Base-by-base conservation (phyloP, 2,797 vertebrate genomes). In the Smutsia temminckii region DNA sequence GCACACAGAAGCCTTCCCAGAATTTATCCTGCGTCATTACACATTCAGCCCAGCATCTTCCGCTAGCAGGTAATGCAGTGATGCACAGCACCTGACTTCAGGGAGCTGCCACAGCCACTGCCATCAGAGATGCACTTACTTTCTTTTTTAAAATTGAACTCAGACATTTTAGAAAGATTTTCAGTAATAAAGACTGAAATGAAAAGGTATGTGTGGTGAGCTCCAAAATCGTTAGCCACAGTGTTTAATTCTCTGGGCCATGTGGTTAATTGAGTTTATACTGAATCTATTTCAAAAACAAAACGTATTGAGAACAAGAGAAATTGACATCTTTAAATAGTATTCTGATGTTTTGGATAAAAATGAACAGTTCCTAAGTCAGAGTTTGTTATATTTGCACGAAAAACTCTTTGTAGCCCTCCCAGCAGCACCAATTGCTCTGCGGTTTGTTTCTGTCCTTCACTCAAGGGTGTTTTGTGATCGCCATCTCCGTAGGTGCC, bases 111-210 rank as follows among this genome's bases (percentile, higher is more conserved):
- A 32, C 13, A 57, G 14, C 17, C 85, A 21, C 8, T 79, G 29
- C 32, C n/a, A 66, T 77, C 66, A 88, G 77, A 71, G 46, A n/a
- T 68, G 32, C 8, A 68, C 66, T 72, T 42, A 11, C 5, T 94
- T 85, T 87, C 11, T 71, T 71, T 90, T 88, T 91, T 6, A 51
- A 14, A 84, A 83, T 74, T 42, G 71, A 74, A 79, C 8, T 85
- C 32, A 61, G 69, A 51, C 2, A 46, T 91, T 88, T 93, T 72
- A 88, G 80, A 61, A 93, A 81, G 29, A 89, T 83, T 80, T 89
- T 95, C 57, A 89, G 4, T 57, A 92, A 74, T 63, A 77, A 69
- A 72, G 27, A 64, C 57, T 91, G 75, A 93, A 89, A 89, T 57
- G 78, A 63, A 79, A 91, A 90, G n/a, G 3, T 84, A 61, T 84